phyloP scores from a whole-genome alignment of 2,888 invertebrate genomes.

The Drosophila borealis region DNA sequence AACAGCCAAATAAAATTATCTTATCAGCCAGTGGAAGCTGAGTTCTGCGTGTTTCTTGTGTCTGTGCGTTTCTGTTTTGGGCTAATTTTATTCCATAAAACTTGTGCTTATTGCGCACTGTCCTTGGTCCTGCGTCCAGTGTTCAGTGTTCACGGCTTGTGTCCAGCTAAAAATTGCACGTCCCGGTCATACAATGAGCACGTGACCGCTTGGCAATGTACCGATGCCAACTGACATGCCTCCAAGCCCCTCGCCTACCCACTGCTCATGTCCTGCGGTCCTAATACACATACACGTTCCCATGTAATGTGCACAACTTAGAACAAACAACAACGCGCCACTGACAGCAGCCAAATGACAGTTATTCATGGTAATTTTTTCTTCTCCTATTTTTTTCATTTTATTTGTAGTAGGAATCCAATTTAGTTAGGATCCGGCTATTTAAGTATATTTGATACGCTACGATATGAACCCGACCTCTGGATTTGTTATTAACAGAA shows the following conservation, averaged over 20 bases:
- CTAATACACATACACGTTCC: constrained; percentile 53
- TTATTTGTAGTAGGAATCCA: constrained; percentile 23
- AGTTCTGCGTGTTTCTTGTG: constrained; percentile 18
- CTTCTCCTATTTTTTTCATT: constrained; percentile 16
- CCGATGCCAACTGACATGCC: constrained; percentile 44
- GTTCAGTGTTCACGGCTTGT: constrained; percentile 14
- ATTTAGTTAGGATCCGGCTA: constrained; percentile 15
- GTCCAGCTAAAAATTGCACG: constrained; percentile 70
- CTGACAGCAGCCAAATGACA: constrained; percentile 57
- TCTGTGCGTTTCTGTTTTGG: constrained; percentile 37
- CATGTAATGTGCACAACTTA: constrained; percentile 69
- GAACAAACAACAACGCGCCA: constrained; percentile 43
- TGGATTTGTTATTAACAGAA: too few species aligned
- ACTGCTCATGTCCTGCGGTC: constrained; percentile 44
- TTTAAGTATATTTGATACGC: constrained; percentile 24
- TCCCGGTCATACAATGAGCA: constrained; percentile 74
- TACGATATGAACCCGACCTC: constrained; percentile 10
- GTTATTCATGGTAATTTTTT: constrained; percentile 75
- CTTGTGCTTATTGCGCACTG: constrained; percentile 74
- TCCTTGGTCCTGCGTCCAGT: constrained; percentile 24
- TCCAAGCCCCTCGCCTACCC: background rate
- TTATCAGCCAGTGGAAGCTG: constrained; percentile 70
- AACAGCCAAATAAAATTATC: constrained; percentile 81
- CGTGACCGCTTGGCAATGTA: constrained; percentile 74
- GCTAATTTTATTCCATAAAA: constrained; percentile 79